Percentiles rank a stretch among this genome's conserved stretches.
Conservation (phyloP, 1,140 invertebrate species). For the Caenorhabditis tropicalis region DNA sequence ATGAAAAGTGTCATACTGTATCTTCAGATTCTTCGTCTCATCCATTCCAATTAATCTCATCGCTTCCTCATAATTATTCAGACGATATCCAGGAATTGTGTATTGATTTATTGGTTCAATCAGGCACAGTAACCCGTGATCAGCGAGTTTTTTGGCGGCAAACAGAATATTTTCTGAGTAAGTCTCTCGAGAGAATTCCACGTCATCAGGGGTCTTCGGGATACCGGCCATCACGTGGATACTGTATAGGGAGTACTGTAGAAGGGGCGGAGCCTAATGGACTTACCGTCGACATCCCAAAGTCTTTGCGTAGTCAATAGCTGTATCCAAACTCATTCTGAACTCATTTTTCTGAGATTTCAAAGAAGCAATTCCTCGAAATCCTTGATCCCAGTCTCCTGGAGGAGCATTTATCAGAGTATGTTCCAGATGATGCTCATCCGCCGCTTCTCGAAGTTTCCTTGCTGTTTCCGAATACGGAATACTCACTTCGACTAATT, state of each 20-base stretch:
- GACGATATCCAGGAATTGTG: slow-evolving; percentile 39
- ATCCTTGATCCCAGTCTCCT: slow-evolving; percentile 33
- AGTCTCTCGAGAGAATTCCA: not conserved
- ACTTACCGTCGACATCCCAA: slow-evolving; percentile 11
- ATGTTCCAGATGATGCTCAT: slow-evolving; percentile 15
- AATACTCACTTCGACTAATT: slow-evolving; percentile 15
- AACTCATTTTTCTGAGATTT: slow-evolving; percentile 41
- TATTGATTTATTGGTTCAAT: slow-evolving; percentile 43
- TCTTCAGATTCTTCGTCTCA: slow-evolving; percentile 28
- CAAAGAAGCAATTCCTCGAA: slow-evolving; percentile 41
- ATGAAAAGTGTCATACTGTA: slow-evolving; percentile 45
- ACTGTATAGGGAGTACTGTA: not conserved
- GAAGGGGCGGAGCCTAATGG: not conserved
- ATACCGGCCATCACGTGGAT: slow-evolving; percentile 53
- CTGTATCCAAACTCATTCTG: slow-evolving; percentile 1
- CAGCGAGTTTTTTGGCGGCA: slow-evolving; percentile 1
- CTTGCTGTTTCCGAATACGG: slow-evolving; percentile 44
- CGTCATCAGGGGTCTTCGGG: not conserved
- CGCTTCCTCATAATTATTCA: slow-evolving; percentile 38
- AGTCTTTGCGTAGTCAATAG: slow-evolving; percentile 32
- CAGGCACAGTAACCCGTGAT: slow-evolving; percentile 20
- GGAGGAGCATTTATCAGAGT: slow-evolving; percentile 52
- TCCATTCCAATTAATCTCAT: not conserved
- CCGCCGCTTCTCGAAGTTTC: slow-evolving; percentile 25
- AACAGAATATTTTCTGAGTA: slow-evolving; percentile 38